Base-by-base conservation (phyloP, 2,888 invertebrate species). In the Pollenia griseotomentosa region DNA sequence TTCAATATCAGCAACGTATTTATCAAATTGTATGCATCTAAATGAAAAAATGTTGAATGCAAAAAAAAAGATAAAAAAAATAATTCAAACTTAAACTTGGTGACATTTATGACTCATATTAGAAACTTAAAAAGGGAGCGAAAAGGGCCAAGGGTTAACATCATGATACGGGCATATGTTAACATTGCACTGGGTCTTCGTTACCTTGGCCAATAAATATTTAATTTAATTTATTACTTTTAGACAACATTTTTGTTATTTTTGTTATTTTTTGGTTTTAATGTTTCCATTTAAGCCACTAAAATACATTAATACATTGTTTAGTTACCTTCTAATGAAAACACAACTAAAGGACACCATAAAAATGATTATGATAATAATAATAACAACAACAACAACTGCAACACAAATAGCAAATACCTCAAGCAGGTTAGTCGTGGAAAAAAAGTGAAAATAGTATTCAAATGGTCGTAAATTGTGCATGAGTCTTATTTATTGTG, bases 11-110 rank as follows among this genome's bases (percentile, higher is more conserved):
- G 40, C 70, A 4, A 55, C 53, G 16, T 70, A 68, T 82, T 87
- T 87, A 87, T 87, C 87, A 84, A 73, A 73, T 87, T 77, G 87
- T 87, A 75, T 84, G 84, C 81, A 87, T 84, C 87, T 84, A 82
- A 83, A 83, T 70, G 46, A 68, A 78, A 66, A 68, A 68, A 61
- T 59, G 33, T 44, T 57, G 16, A 23, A 33, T 33, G 33, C 33
- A 33, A 44, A 44, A 53, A 46, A 51, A 44, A 19, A 57, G 23
- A 16, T n/a, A 78, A 70, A 77, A 53, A 77, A 77, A 70, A n/a
- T 53, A 66, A 87, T 83, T 81, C 77, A 87, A 81, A 87, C 48
- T 87, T 55, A 78, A 84, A 81, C 78, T 70, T 81, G 81, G 81
- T 82, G 87, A 87, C 87, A 87, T 84, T 87, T 79, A 87, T 87